Percentiles rank a stretch among this genome's conserved stretches.
phyloP scores from a whole-genome alignment of 2,797 vertebrate species.

The Loris lydekkerianus region DNA sequence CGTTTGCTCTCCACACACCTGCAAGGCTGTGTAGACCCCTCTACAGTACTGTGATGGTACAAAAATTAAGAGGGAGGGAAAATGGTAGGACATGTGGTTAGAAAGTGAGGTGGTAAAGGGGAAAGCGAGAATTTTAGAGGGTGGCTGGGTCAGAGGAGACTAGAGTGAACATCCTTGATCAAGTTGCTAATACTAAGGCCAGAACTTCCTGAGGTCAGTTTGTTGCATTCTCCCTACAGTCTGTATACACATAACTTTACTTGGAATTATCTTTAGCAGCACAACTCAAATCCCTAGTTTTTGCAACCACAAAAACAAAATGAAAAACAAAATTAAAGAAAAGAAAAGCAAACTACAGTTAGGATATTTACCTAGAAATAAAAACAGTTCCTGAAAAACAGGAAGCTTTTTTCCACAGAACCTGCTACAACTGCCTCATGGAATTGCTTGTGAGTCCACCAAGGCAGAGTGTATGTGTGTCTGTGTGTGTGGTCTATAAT shows the following conservation, averaged over 20 bases:
- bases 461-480: background rate
- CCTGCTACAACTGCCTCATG: background rate
- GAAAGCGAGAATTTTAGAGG: background rate
- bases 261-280: background rate
- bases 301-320: background rate
- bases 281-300: constrained; percentile 19
- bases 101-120: background rate
- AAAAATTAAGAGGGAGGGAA: background rate
- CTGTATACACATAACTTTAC: background rate
- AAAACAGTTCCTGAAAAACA: background rate
- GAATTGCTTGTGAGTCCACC: background rate
- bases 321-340: background rate
- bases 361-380: background rate
- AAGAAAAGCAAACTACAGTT: background rate
- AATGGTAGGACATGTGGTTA: background rate
- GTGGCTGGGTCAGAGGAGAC: background rate
- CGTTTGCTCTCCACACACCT: background rate
- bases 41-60: background rate
- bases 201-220: background rate
- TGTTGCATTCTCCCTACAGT: background rate
- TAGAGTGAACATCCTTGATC: background rate
- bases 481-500: background rate
- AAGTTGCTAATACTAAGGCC: background rate
- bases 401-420: background rate
- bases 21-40: background rate